Evolutionary conservation across 2,888 invertebrate species (phyloP), one percentile per base, ranked within the genome.

Genomic region (Pteria penguin): DNA sequence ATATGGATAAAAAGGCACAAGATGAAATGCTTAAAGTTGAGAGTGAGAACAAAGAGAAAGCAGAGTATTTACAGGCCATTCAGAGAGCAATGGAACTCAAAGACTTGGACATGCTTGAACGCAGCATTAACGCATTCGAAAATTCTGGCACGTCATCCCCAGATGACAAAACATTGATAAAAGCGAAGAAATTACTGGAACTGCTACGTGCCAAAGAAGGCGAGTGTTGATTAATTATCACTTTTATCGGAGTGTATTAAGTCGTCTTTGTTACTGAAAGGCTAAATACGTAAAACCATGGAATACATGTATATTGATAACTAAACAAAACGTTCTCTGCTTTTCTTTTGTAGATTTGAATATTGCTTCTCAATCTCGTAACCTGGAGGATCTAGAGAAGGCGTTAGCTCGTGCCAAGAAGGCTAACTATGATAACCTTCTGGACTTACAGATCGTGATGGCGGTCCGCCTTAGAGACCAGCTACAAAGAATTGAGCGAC

Each of bases 361-460:
- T 32, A 83, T 85, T 55, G 88, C 89, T 2, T 83, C 85, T n/a
- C 84, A 86, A 57, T 81, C 77, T 58, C 77, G 89, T 61, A 83
- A 87, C 68, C 65, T 86, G 14, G 77, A 81, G 4, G 75, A 76
- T 4, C 77, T 90, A 33, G 86, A 83, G 27, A 82, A 82, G 45
- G 88, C 89, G 36, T 81, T 89, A 18, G 78, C 78, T 1, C 76
- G 82, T 11, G 90, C 88, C 24, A 84, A 85, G 70, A 83, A 76
- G 14, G 86, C 84, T 4, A 89, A 89, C 78, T 81, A 79, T 60
- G 87, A 88, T 55, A 85, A 84, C 54, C 84, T 84, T 54, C 82
- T 90, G n/a, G 86, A 88, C 69, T 79, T 87, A 14, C 87, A 82
- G 63, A 88, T 89, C n/a, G 87, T 86, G 22, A 76, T 87, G 69